Base-by-base conservation (phyloP, 2,888 invertebrate genomes). In the Cerastis leucographa region DNA sequence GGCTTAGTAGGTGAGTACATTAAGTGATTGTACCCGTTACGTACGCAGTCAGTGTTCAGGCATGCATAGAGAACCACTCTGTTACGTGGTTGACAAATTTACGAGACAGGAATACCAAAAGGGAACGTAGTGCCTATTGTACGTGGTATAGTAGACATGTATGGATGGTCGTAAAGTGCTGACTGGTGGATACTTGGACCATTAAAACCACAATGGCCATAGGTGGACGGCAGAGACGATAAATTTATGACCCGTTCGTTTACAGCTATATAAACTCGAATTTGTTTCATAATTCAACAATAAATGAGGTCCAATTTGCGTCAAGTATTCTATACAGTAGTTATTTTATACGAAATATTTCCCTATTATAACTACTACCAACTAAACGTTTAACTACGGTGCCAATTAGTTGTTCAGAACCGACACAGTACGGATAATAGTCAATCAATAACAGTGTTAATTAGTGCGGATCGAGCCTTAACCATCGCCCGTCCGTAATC, bases 91-190 rank as follows among this genome's bases (percentile, higher is more conserved):
- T 76, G 78, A 81, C 75, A 81, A 79, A 87, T 85, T 87, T 85
- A 87, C 70, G 87, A 88, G 88, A 70, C 79, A 76, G 65, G 76
- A 83, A 85, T 81, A 83, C 69, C 85, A 77, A 88, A 83, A 88
- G 54, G 59, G 54, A 44, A 70, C 72, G 25, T 78, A 64, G 66
- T 74, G 46, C 51, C 29, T 64, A 74, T 71, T 82, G 59, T 64
- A 71, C 40, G 70, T 42, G 65, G 46, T 51, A 22, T 29, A 74
- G 67, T 42, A 35, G 29, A 66, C 46, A 49, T 61, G 35, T 77
- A 51, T 25, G 25, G 35, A 51, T 25, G 25, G 35, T 56, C 65
- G 54, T 69, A 66, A 83, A 84, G 35, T 56, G 51, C 59, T 70
- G 65, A 51, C 65, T 68, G 46, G 46, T 65, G 14, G 72, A 54